These are phyloP conservation scores for Hydrozoanthus tunicans DNA, from an alignment of 64 coral and sea anemone species.

Conservation along the genomic window DNA sequence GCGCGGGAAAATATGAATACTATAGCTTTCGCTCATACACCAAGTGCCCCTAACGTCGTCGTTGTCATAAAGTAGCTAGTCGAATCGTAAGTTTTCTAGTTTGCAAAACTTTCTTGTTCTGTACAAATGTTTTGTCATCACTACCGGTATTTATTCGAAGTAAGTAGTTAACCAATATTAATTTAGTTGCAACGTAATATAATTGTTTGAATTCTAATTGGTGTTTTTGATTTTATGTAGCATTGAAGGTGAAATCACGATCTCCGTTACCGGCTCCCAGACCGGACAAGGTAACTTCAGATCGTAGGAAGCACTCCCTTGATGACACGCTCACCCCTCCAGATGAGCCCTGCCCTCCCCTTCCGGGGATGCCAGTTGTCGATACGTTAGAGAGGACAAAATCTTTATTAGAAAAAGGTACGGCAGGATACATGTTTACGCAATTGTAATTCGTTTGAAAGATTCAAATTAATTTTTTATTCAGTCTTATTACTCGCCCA, in stretches of 20 bases:
- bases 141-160: neutral
- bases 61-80: no score
- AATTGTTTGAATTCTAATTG: neutral
- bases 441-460: neutral
- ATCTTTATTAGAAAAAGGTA: slow-evolving; percentile 31
- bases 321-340: slow-evolving; percentile 9
- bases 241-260: neutral
- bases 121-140: neutral
- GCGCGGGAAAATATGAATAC: no score
- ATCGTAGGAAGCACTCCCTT: slow-evolving; percentile 18
- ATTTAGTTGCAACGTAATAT: neutral
- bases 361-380: slow-evolving; percentile 36
- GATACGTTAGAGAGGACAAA: slow-evolving; percentile 49
- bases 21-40: no score
- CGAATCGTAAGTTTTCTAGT: no score
- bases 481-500: no score
- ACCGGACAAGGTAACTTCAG: neutral
- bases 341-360: slow-evolving; percentile 52
- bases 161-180: neutral
- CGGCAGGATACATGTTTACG: neutral
- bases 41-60: no score
- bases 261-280: slow-evolving; percentile 6
- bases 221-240: neutral
- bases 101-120: neutral
- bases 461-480: neutral